Evolutionary conservation across 2,797 vertebrate species (phyloP), one percentile per base, ranked within the genome.

Genomic region (Hipposideros larvatus): DNA sequence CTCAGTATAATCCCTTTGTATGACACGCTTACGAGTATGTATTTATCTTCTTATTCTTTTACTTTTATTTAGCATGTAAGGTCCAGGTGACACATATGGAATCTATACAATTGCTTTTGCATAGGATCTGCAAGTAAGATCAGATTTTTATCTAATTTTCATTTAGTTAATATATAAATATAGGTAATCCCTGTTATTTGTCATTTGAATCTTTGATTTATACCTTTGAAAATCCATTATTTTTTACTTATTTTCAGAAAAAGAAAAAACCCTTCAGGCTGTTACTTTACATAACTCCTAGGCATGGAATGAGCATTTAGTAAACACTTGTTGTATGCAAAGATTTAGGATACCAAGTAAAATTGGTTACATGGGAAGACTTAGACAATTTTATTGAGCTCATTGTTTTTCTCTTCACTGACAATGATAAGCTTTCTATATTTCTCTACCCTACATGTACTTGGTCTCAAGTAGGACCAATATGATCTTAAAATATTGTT

Each of bases 391-490:
- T 66, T 92, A 68, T 11, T 55, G 78, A 48, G 1, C 21, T 28
- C 46, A 88, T 71, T 37, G 37, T 37, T 91, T 93, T 88, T 86
- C 82, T 16, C 24, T 57, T 89, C 79, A 84, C 31, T 71, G 43
- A 95, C 14, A 73, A 79, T 53, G n/a, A 59, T 10, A 66, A 26
- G 2, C 18, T 92, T 91, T 95, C 1, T 89, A 26, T 61, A 80
- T 85, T 57, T 8, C 46, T 90, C 31, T 87, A 14, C 21, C n/a
- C 37, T 55, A 77, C n/a, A 53, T 82, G 16, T 83, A 70, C 18
- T 77, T 73, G 87, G 16, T 68, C 46, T 94, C 41, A 70, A 78
- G 46, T 63, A 95, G 53, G 73, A 96, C n/a, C 85, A 88, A 24
- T 37, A 75, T 78, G 8, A 90, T 51, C 71, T 5, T 96, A 37